phyloP scores from a whole-genome alignment of 2,888 invertebrate genomes.

The Coelinius sp. region DNA sequence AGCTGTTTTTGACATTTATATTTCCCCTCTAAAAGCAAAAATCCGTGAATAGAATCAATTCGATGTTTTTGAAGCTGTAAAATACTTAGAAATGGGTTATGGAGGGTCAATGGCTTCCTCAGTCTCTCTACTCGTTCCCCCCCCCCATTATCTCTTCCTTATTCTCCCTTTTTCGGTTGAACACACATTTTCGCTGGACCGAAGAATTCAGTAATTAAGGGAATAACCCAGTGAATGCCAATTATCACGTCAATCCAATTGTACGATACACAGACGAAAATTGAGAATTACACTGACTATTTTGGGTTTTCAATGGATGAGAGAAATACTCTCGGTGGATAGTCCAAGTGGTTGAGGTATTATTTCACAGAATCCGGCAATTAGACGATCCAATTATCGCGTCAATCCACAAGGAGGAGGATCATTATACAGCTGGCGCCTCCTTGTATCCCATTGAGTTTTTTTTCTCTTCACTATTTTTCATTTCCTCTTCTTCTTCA shows the following conservation, averaged over 20 bases:
- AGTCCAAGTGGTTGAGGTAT: constrained; percentile 11
- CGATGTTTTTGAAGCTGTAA: not conserved
- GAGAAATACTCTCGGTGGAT: not conserved
- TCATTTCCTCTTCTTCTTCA: too few relatives aligned
- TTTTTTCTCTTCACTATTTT: too few relatives aligned
- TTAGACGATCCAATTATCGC: constrained; percentile 49
- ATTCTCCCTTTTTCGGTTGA: not conserved
- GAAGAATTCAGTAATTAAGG: constrained; percentile 31
- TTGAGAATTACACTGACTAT: not conserved
- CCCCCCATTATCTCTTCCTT: not conserved
- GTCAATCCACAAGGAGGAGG: constrained; percentile 43
- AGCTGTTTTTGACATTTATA: not conserved
- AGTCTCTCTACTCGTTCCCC: not conserved
- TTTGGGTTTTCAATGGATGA: not conserved
- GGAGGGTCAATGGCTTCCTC: not conserved
- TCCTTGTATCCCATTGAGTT: not conserved
- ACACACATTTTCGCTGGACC: not conserved
- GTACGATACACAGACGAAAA: constrained; percentile 18
- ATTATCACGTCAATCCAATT: constrained; percentile 43
- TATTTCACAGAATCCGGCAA: constrained; percentile 39
- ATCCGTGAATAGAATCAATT: not conserved
- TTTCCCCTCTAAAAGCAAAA: not conserved
- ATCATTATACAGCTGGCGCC: not conserved
- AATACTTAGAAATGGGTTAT: not conserved
- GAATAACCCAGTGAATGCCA: not conserved